A percentile compares a stretch with the other conserved stretches of the same genome.
Conservation (phyloP, 1,140 invertebrate species). For the Drosophila pallidifrons region DNA sequence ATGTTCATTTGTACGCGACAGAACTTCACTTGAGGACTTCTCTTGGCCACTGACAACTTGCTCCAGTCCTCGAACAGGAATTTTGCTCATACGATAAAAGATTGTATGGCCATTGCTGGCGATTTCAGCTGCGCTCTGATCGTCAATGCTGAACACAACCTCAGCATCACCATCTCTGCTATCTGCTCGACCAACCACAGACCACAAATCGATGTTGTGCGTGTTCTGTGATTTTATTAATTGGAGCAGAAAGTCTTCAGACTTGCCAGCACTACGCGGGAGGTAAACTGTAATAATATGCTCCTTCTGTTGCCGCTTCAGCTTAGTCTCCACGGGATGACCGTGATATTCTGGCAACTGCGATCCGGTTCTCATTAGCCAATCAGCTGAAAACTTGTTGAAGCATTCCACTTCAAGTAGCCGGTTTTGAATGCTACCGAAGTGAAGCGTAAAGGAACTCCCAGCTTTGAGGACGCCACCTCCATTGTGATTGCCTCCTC, state of each 20-base stretch:
- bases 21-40: not conserved
- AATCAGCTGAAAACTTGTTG: slow-evolving; percentile 1
- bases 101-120: slow-evolving; percentile 15
- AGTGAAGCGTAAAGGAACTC: slow-evolving; percentile 15
- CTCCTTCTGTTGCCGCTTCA: not conserved
- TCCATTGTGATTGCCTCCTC: slow-evolving; percentile 36
- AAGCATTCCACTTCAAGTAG: slow-evolving; percentile 17
- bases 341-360: slow-evolving; percentile 9
- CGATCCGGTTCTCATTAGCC: not conserved
- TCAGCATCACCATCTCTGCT: not conserved
- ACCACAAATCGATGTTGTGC: slow-evolving; percentile 22
- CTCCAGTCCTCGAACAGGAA: slow-evolving; percentile 3
- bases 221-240: slow-evolving; percentile 33
- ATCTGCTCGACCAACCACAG: not conserved
- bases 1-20: not conserved
- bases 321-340: not conserved
- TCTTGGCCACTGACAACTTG: not conserved
- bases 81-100: slow-evolving; percentile 27
- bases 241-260: slow-evolving; percentile 8
- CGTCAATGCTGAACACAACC: slow-evolving; percentile 15
- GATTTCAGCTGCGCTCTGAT: slow-evolving; percentile 11
- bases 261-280: slow-evolving; percentile 1
- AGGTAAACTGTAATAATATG: not conserved
- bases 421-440: not conserved
- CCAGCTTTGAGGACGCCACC: not conserved